Evolutionary conservation across 35 echinoderm and acorn worm species (phyloP).

Genomic region (Amphiura filiformis): DNA sequence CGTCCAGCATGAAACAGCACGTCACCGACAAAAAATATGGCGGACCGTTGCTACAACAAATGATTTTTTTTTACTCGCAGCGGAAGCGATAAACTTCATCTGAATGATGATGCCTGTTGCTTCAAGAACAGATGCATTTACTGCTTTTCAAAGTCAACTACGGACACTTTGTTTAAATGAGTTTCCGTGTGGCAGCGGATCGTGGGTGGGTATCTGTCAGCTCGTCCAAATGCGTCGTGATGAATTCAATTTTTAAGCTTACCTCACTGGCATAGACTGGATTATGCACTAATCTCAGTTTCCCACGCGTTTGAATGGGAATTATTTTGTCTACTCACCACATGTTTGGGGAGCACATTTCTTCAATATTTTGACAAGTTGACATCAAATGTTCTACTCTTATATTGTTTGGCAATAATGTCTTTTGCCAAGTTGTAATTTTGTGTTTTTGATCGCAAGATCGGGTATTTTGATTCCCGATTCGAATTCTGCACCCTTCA

Average conservation of each 20-base stretch:
- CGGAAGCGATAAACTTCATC: not conserved
- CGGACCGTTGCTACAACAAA: not conserved
- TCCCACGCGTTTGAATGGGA: too few species aligned
- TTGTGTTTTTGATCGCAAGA: too few species aligned
- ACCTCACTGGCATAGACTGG: not conserved
- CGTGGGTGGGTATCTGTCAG: slow-evolving; percentile 62
- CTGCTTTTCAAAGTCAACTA: slow-evolving; percentile 75
- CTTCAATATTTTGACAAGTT: too few species aligned
- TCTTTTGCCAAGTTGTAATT: too few species aligned
- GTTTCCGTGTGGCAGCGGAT: slow-evolving; percentile 83
- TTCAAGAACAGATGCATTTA: slow-evolving; percentile 61
- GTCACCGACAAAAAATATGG: not conserved
- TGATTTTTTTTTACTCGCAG: not conserved
- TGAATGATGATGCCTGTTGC: slow-evolving; percentile 64
- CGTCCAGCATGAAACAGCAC: too few species aligned
- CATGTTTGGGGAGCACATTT: too few species aligned
- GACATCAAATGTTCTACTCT: too few species aligned
- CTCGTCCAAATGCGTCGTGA: too few species aligned
- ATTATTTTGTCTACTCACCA: too few species aligned
- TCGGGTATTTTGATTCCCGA: not conserved
- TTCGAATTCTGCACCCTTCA: too few species aligned
- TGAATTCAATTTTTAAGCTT: not conserved
- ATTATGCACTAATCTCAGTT: not conserved
- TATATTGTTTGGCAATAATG: too few species aligned
- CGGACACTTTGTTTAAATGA: slow-evolving; percentile 87